Percentiles rank a stretch among this genome's conserved stretches.
These are phyloP conservation scores for Chiloscyllium punctatum DNA, from an alignment of 2,797 vertebrate species.

Conservation along the genomic window DNA sequence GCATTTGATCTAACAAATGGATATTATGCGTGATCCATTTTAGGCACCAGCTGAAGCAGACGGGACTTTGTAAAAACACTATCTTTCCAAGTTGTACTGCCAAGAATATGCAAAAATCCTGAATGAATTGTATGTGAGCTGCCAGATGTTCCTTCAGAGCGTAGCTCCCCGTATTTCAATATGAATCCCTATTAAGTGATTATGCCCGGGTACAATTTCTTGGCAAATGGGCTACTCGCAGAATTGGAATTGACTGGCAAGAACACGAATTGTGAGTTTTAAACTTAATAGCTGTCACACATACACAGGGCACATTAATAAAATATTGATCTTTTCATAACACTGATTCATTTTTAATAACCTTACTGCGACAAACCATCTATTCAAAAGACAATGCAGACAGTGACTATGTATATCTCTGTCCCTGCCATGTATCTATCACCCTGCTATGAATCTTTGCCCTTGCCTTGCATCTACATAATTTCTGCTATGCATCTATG, in stretches of 20 bases:
- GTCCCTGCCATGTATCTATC: background rate
- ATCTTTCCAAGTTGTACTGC: background rate
- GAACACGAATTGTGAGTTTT: constrained; percentile 20
- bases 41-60: background rate
- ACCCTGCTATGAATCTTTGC: background rate
- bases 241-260: constrained; percentile 26
- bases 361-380: background rate
- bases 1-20: background rate
- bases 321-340: constrained; percentile 38
- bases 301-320: constrained; percentile 3
- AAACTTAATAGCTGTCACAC: constrained; percentile 34
- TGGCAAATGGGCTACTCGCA: constrained; percentile 16
- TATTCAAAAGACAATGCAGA: background rate
- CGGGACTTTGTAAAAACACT: background rate
- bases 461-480: background rate
- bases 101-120: background rate
- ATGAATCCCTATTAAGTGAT: constrained; percentile 23
- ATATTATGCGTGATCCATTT: background rate
- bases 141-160: background rate
- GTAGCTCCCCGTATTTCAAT: constrained; percentile 4
- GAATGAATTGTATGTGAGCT: background rate
- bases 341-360: constrained; percentile 33
- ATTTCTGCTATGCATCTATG: background rate
- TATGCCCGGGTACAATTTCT: background rate
- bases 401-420: background rate